These are phyloP conservation scores for Anomalospiza imberbis DNA, from an alignment of 2,797 vertebrate genomes.

Conservation along the genomic window DNA sequence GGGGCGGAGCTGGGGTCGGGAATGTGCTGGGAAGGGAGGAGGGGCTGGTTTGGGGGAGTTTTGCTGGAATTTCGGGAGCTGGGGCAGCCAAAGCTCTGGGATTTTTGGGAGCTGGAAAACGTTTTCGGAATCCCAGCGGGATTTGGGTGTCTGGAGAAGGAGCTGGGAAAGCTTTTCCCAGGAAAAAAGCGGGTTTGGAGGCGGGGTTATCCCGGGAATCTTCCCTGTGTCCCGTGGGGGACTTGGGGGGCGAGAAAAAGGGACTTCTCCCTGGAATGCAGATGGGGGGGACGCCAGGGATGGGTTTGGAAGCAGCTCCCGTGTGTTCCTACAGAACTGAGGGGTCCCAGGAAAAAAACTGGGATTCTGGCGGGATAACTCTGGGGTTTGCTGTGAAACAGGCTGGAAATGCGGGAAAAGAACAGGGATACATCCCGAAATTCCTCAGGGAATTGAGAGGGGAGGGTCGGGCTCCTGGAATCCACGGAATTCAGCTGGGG, in stretches of 20 bases:
- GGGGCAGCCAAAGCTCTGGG: too few relatives aligned
- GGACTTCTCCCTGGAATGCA: accelerated
- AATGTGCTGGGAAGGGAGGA: background rate
- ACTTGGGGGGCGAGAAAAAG: too few relatives aligned
- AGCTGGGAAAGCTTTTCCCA: accelerated
- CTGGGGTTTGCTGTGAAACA: background rate
- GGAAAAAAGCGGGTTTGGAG: accelerated
- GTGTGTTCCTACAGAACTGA: accelerated
- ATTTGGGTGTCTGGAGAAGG: accelerated
- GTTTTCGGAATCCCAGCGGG: accelerated
- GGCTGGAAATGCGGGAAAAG: background rate
- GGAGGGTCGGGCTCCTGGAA: background rate
- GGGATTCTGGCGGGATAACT: background rate
- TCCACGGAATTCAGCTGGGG: background rate
- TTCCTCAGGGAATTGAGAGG: accelerated
- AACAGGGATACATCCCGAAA: background rate
- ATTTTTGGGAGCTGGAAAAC: background rate
- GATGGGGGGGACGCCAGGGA: too few relatives aligned
- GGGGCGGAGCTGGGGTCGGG: background rate
- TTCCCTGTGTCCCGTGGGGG: accelerated
- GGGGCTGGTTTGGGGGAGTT: accelerated
- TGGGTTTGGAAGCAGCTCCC: background rate
- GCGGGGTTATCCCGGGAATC: background rate
- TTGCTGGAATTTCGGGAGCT: too few relatives aligned
- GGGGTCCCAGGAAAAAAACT: accelerated